Evolutionary conservation across 2,797 vertebrate genomes (phyloP).

Genomic region (Poeciliopsis gracilis): DNA sequence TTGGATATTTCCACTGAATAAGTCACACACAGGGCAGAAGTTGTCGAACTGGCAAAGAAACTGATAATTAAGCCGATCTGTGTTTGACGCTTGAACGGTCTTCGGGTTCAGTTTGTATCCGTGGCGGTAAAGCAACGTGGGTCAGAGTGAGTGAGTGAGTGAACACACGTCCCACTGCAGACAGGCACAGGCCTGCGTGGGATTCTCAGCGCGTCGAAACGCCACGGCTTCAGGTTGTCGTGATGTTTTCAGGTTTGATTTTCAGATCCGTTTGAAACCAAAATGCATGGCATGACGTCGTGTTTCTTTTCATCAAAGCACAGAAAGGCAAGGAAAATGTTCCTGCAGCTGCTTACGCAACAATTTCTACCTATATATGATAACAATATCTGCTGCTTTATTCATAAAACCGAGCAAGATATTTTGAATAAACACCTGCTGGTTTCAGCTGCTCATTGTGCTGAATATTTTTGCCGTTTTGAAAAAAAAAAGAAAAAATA

Average conservation of each 20-base stretch:
- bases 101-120: background rate
- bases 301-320: background rate
- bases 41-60: background rate
- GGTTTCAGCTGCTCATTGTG: background rate
- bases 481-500: background rate
- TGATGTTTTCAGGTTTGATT: background rate
- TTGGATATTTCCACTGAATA: background rate
- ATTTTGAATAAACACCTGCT: background rate
- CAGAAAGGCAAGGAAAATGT: background rate
- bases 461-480: background rate
- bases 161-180: slow-evolving; percentile 11
- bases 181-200: background rate
- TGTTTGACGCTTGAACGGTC: background rate
- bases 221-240: background rate
- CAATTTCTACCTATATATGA: background rate
- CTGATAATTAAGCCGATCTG: background rate
- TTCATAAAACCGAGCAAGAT: background rate
- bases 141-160: slow-evolving; percentile 16
- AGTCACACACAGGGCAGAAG: background rate
- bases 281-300: background rate
- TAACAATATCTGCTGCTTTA: background rate
- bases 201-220: background rate
- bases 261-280: background rate
- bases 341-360: background rate
- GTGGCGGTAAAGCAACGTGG: background rate